These are phyloP conservation scores for Catajapyx aquilonaris DNA, from an alignment of 1,140 invertebrate genomes.

Conservation along the genomic window DNA sequence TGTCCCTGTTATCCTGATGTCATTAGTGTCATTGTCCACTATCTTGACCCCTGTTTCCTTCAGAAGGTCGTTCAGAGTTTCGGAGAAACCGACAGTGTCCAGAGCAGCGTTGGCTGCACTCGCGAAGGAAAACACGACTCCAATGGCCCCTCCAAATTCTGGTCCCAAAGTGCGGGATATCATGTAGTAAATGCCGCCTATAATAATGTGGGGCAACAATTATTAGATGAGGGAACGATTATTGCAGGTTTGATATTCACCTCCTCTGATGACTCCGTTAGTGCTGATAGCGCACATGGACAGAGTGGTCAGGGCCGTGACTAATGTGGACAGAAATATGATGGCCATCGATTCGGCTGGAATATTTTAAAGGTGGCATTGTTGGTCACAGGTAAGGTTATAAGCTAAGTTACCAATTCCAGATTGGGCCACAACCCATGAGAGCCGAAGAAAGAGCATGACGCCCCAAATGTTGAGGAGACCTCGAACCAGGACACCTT, in stretches of 20 bases:
- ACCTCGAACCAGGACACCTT: no score
- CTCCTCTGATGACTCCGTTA: conserved; percentile 97
- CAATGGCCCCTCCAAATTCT: conserved; percentile 93
- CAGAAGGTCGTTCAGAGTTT: conserved; percentile 64
- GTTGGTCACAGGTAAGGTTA: no score
- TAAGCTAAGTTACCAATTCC: no score
- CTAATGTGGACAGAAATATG: conserved; percentile 66
- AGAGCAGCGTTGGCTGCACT: conserved; percentile 91
- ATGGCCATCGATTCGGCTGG: conserved; percentile 40
- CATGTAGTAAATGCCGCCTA: conserved; percentile 90
- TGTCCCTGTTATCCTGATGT: conserved; percentile 53
- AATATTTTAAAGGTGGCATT: no score
- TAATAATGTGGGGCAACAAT: conserved; percentile 11
- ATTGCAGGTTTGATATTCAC: conserved; percentile 26
- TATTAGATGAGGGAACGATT: background rate
- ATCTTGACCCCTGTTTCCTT: conserved; percentile 35
- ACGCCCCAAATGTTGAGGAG: no score
- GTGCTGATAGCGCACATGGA: conserved; percentile 95
- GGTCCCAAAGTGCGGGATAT: conserved; percentile 91
- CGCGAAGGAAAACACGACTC: conserved; percentile 89
- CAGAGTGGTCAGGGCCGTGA: conserved; percentile 80
- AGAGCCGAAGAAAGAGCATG: no score
- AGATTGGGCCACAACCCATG: no score
- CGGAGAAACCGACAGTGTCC: conserved; percentile 96
- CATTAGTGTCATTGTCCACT: conserved; percentile 49